phyloP scores from a whole-genome alignment of 2,113 vertebrate species.

The Chlorodrepanis virens region DNA sequence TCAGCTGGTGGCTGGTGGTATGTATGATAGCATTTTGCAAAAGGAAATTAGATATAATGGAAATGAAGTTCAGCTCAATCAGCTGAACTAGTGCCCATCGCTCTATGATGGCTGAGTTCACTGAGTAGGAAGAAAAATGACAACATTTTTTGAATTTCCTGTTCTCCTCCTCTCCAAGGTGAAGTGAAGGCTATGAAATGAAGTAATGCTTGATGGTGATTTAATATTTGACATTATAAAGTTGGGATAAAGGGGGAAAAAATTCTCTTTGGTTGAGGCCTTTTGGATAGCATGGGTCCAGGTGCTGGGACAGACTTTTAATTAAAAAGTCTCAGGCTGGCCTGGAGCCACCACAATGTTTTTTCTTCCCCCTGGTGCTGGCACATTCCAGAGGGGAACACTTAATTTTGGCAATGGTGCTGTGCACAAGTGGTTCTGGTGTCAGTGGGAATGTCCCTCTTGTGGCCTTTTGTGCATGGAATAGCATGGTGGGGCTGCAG shows the following conservation, averaged over 20 bases:
- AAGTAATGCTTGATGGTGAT: neutral
- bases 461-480: neutral
- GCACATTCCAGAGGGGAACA: neutral
- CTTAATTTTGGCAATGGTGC: neutral
- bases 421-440: neutral
- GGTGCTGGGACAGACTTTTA: neutral
- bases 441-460: neutral
- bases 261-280: neutral
- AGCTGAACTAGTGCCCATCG: neutral
- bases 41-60: neutral
- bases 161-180: neutral
- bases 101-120: neutral
- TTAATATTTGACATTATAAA: neutral
- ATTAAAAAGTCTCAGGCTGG: conserved; percentile 1
- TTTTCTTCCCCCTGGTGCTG: neutral
- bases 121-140: neutral
- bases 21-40: neutral
- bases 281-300: neutral
- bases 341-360: neutral
- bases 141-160: neutral
- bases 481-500: neutral
- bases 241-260: neutral
- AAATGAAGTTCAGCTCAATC: neutral
- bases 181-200: neutral
- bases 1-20: neutral